These are phyloP conservation scores for Zophobas atratus DNA, from an alignment of 1,140 invertebrate genomes.

Conservation along the genomic window DNA sequence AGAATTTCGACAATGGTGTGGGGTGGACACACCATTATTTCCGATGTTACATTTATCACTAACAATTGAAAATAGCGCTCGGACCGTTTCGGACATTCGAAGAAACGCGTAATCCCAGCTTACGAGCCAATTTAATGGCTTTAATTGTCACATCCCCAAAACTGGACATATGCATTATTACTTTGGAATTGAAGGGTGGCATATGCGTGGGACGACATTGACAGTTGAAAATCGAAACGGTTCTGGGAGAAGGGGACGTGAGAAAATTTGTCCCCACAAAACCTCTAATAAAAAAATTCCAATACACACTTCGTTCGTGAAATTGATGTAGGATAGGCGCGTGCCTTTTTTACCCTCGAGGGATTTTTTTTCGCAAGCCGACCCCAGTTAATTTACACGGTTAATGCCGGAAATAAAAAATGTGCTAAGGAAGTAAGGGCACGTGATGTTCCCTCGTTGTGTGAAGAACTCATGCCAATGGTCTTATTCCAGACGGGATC, in stretches of 20 bases:
- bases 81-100: slow-evolving; percentile 52
- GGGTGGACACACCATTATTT: slow-evolving; percentile 54
- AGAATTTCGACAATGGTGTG: slow-evolving; percentile 47
- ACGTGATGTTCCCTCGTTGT: slow-evolving; percentile 53
- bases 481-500: slow-evolving; percentile 40
- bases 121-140: slow-evolving; percentile 62
- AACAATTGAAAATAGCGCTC: slow-evolving; percentile 56
- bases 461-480: slow-evolving; percentile 43
- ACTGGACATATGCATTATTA: slow-evolving; percentile 54
- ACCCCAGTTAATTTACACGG: slow-evolving; percentile 35
- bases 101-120: slow-evolving; percentile 60
- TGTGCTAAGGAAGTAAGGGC: slow-evolving; percentile 51
- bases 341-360: slow-evolving; percentile 18
- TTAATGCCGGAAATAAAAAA: slow-evolving; percentile 53
- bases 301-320: slow-evolving; percentile 3
- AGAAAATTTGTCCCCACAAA: slow-evolving; percentile 10
- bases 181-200: slow-evolving; percentile 33
- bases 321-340: slow-evolving; percentile 16
- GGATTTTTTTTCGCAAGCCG: slow-evolving; percentile 51
- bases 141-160: slow-evolving; percentile 56
- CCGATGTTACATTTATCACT: slow-evolving; percentile 54
- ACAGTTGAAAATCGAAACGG: background rate
- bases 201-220: slow-evolving; percentile 56
- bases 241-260: background rate
- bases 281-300: slow-evolving; percentile 20